Percentiles rank a stretch among this genome's conserved stretches.
phyloP scores from a whole-genome alignment of 2,888 invertebrate genomes.

The Gasteruption jaculator region DNA sequence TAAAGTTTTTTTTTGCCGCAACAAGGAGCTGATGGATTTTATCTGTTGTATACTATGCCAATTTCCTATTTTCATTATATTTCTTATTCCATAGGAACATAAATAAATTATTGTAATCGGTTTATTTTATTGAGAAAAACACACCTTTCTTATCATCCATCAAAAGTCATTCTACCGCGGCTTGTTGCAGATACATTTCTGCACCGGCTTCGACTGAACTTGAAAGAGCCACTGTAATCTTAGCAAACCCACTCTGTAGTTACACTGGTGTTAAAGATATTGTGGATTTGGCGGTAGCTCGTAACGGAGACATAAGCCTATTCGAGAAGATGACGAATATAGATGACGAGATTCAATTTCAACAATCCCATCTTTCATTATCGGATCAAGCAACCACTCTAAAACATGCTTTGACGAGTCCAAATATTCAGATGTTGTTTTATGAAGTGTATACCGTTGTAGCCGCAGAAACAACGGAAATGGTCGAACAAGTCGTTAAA shows the following conservation, averaged over 20 bases:
- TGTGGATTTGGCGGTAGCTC: slow-evolving; percentile 64
- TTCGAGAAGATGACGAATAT: slow-evolving; percentile 58
- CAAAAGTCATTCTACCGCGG: not conserved
- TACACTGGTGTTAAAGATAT: slow-evolving; percentile 76
- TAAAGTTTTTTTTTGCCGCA: no score
- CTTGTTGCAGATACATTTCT: slow-evolving; percentile 31
- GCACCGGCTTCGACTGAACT: slow-evolving; percentile 51
- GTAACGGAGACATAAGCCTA: slow-evolving; percentile 74
- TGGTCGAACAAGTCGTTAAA: slow-evolving; percentile 65
- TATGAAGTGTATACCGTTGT: slow-evolving; percentile 80
- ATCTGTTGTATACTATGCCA: no score
- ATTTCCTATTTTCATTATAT: no score
- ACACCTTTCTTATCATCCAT: slow-evolving; percentile 28
- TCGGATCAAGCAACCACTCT: slow-evolving; percentile 74
- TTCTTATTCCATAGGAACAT: no score
- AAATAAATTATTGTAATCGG: no score
- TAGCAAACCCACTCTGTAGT: slow-evolving; percentile 77
- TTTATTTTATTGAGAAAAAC: slow-evolving; percentile 53
- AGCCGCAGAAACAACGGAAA: slow-evolving; percentile 69
- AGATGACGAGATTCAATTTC: slow-evolving; percentile 25
- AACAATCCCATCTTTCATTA: slow-evolving; percentile 55
- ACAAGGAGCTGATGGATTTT: no score
- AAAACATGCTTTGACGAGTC: slow-evolving; percentile 70
- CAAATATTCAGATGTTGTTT: slow-evolving; percentile 76
- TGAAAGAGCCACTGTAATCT: slow-evolving; percentile 61